phyloP scores from a whole-genome alignment of 2,113 vertebrate species.

The Gopherus evgoodei region DNA sequence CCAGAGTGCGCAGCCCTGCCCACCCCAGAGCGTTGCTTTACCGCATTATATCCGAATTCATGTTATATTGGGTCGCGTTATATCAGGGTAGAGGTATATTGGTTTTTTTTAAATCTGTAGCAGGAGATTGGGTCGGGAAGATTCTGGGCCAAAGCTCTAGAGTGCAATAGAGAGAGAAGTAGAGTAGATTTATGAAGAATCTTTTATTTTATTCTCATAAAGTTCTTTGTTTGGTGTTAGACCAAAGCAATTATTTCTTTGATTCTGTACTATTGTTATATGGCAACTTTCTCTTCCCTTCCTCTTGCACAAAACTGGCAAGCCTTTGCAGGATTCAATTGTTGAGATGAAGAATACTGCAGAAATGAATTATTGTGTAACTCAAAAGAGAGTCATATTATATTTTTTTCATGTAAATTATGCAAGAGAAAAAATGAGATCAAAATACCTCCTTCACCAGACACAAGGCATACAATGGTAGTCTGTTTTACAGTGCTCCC shows the following conservation, averaged over 20 bases:
- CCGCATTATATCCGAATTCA: no score
- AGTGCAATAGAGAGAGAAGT: not conserved
- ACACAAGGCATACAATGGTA: not conserved
- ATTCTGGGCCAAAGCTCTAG: not conserved
- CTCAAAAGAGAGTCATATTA: not conserved
- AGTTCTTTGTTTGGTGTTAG: not conserved
- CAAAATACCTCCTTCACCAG: not conserved
- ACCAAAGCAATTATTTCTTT: not conserved
- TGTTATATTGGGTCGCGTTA: no score
- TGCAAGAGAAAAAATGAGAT: not conserved
- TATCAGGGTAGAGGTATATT: not conserved
- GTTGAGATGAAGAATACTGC: not conserved
- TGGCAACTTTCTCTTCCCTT: not conserved
- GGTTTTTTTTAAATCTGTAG: not conserved
- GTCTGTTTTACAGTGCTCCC: not conserved
- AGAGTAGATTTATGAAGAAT: not conserved
- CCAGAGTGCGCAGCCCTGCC: no score
- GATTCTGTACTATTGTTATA: not conserved
- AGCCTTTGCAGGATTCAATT: not conserved
- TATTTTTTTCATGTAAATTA: not conserved
- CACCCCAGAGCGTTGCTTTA: no score
- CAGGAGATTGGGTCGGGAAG: not conserved
- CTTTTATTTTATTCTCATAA: not conserved
- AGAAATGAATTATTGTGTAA: not conserved
- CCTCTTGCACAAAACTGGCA: not conserved